Evolutionary conservation across 2,797 vertebrate species (phyloP).

Genomic region (Notolepis coatsorum): DNA sequence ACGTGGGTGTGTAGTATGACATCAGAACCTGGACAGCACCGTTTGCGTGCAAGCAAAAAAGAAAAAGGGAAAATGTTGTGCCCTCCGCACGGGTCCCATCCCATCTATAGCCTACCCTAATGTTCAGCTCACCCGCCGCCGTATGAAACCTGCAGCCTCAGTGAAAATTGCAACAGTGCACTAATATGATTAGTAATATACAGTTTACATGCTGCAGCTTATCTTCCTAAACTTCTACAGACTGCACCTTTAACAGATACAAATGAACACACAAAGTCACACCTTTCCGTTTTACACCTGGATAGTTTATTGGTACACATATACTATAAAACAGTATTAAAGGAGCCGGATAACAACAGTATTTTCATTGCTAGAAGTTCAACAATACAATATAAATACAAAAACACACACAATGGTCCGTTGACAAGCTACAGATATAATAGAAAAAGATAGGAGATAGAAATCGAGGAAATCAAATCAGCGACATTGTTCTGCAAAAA

Average conservation of each 20-base stretch:
- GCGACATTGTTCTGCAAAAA: slow-evolving; percentile 82
- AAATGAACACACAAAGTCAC: slow-evolving; percentile 36
- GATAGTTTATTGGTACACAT: slow-evolving; percentile 87
- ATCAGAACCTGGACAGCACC: no score
- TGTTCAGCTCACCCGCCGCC: no score
- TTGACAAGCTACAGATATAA: slow-evolving; percentile 80
- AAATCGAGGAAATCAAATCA: slow-evolving; percentile 74
- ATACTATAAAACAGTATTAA: slow-evolving; percentile 93
- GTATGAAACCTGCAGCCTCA: no score
- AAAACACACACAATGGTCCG: slow-evolving; percentile 82
- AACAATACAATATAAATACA: slow-evolving; percentile 88
- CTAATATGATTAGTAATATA: not conserved
- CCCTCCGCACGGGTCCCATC: no score
- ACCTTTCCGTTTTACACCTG: slow-evolving; percentile 75
- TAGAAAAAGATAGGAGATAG: slow-evolving; percentile 74
- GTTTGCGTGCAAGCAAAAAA: no score
- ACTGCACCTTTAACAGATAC: slow-evolving; percentile 18
- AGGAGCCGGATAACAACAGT: slow-evolving; percentile 86
- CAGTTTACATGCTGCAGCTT: no score
- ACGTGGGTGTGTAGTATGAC: no score
- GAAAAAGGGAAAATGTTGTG: no score
- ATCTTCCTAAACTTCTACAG: not conserved
- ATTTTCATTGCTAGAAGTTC: slow-evolving; percentile 84
- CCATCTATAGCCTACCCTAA: no score
- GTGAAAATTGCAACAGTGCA: no score